A percentile compares a stretch with the other conserved stretches of the same genome.
phyloP scores from a whole-genome alignment of 2,113 vertebrate species.

The Megaceryle torquata region DNA sequence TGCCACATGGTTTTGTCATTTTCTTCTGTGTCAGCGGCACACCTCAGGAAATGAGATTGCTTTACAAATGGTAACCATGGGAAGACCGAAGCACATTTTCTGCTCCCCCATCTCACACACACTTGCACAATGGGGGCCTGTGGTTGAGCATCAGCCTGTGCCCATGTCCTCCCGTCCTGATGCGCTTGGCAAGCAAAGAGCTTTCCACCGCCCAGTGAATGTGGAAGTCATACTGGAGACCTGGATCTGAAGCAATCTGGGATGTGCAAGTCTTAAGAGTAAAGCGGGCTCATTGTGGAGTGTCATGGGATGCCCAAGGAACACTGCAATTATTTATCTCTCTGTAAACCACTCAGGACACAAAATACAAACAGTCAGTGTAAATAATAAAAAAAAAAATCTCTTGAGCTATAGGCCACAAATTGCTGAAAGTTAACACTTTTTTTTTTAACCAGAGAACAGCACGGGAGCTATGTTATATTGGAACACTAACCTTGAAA shows the following conservation, averaged over 20 bases:
- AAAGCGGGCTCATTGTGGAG: background rate
- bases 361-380: background rate
- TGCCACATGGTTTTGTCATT: background rate
- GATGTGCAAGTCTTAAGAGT: background rate
- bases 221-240: background rate
- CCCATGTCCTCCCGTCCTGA: background rate
- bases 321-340: background rate
- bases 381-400: background rate
- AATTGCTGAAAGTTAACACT: background rate
- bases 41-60: background rate
- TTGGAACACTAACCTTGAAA: background rate
- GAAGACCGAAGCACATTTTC: background rate
- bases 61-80: background rate
- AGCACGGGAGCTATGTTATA: background rate
- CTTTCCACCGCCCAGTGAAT: background rate
- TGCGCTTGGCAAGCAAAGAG: accelerated
- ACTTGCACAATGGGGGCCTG: background rate
- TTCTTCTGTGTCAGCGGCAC: background rate
- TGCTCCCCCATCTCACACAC: accelerated
- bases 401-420: background rate
- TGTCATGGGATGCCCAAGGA: background rate
- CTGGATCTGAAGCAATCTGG: background rate
- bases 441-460: background rate
- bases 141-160: background rate
- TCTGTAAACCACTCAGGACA: background rate